Evolutionary conservation across 2,113 vertebrate genomes (phyloP), one percentile per base, ranked within the genome.

Genomic region (Pedionomus torquatus): DNA sequence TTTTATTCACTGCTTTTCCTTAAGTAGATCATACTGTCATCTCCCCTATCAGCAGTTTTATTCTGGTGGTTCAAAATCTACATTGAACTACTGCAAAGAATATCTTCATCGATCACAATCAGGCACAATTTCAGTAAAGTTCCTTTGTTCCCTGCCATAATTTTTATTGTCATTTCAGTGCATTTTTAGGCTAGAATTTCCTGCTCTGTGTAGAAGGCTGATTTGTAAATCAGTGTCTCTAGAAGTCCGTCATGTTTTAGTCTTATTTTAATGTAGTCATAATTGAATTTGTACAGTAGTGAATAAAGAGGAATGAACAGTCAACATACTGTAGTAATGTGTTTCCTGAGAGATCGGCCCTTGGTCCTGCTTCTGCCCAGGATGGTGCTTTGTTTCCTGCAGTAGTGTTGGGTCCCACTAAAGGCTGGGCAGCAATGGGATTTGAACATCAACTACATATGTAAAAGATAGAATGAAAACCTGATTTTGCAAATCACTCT

Each of bases 391-490:
- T 75, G 35, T 30, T 77, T 87, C 64, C 52, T 33, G 31, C 25
- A 23, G 0, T 11, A 24, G 60, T 13, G 9, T 19, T 28, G 57
- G 30, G 43, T 70, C 43, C 37, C 18, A 16, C 11, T 28, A 9
- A 60, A 80, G 57, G 18, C 33, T 37, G 14, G 51, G 76, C 69
- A 82, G 37, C 63, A 49, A 7, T 58, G 60, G 83, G 77, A n/a
- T 87, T 91, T 76, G 66, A 80, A 49, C 43, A 37, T 57, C 30
- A 31, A 48, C 55, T 41, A 72, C 16, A 89, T 71, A 39, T 74
- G 57, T 83, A 91, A 83, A 94, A 88, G 70, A 30, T 26, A 46
- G 39, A 54, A 51, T 31, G 35, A 95, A 94, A 88, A 95, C 81
- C 54, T 60, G 54, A 57, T 95, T 87, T 95, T 93, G 37, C 48